Percentiles rank a stretch among this genome's conserved stretches.
phyloP scores from a whole-genome alignment of 2,797 vertebrate genomes.

The Nothura maculosa region DNA sequence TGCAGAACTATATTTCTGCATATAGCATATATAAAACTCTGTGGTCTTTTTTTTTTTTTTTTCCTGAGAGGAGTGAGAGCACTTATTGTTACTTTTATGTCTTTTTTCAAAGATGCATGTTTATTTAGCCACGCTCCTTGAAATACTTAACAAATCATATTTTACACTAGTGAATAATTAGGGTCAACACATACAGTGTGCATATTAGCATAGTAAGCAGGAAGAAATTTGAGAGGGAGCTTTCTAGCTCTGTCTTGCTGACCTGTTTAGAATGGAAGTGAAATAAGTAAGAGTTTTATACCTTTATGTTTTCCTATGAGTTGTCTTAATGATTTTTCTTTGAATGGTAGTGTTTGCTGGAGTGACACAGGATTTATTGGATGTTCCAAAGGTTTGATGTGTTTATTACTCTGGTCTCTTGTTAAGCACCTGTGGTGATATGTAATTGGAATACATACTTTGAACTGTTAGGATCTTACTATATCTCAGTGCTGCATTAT shows the following conservation, averaged over 20 bases:
- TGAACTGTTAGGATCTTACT: conserved; percentile 10
- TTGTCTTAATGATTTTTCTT: not conserved
- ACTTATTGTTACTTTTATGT: not conserved
- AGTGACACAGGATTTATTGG: not conserved
- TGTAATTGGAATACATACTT: conserved; percentile 8
- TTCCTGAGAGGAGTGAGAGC: too few relatives aligned
- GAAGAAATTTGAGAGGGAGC: not conserved
- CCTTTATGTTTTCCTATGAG: not conserved
- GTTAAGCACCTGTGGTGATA: not conserved
- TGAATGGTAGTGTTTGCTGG: not conserved
- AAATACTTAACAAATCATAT: not conserved
- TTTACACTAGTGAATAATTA: not conserved
- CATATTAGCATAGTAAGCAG: not conserved
- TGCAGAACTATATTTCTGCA: not conserved
- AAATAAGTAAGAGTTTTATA: not conserved
- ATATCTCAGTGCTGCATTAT: not conserved
- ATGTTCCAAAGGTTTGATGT: not conserved
- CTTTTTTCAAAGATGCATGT: not conserved
- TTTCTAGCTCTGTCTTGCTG: not conserved
- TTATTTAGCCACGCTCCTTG: not conserved
- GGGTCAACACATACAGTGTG: not conserved
- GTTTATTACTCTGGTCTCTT: conserved; percentile 22
- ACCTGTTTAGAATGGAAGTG: not conserved
- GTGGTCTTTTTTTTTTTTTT: not conserved
- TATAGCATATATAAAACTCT: not conserved